These are phyloP conservation scores for Tylochromis polylepis DNA, from an alignment of 2,113 vertebrate species.

Conservation along the genomic window DNA sequence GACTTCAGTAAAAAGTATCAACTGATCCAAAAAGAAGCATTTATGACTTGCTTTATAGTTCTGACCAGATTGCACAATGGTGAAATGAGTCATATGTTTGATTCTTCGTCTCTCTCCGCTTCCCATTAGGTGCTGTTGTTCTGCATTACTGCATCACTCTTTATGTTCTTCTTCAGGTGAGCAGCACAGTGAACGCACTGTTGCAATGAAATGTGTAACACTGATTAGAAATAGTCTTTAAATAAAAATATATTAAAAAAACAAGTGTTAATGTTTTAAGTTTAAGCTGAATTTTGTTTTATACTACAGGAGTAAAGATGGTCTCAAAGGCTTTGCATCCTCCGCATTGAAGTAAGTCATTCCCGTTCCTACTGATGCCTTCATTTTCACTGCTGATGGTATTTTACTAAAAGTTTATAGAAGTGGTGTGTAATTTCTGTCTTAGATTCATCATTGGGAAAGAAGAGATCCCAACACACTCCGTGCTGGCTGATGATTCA, in stretches of 20 bases:
- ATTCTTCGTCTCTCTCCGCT: not conserved
- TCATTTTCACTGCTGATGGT: not conserved
- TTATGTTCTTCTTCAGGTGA: constrained; percentile 80
- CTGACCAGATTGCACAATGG: not conserved
- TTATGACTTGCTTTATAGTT: not conserved
- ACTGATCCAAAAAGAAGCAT: not conserved
- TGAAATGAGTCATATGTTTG: not conserved
- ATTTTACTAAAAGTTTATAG: not conserved
- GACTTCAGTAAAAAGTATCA: not conserved
- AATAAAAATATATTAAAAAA: not conserved
- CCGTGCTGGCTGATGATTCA: constrained; percentile 61
- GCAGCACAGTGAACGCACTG: not conserved
- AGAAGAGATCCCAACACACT: constrained; percentile 92
- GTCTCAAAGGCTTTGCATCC: constrained; percentile 94
- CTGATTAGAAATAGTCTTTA: not conserved
- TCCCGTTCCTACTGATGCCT: not conserved
- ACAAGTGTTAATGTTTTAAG: not conserved
- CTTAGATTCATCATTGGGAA: constrained; percentile 93
- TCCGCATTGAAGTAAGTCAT: constrained; percentile 93
- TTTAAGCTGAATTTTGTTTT: constrained; percentile 7
- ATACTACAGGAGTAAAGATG: constrained; percentile 86
- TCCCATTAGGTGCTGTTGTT: constrained; percentile 72
- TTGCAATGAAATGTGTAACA: not conserved
- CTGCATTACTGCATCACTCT: constrained; percentile 73
- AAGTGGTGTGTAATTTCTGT: not conserved